These are phyloP conservation scores for Tachypleus tridentatus DNA, from an alignment of 1,140 invertebrate species.

Conservation along the genomic window DNA sequence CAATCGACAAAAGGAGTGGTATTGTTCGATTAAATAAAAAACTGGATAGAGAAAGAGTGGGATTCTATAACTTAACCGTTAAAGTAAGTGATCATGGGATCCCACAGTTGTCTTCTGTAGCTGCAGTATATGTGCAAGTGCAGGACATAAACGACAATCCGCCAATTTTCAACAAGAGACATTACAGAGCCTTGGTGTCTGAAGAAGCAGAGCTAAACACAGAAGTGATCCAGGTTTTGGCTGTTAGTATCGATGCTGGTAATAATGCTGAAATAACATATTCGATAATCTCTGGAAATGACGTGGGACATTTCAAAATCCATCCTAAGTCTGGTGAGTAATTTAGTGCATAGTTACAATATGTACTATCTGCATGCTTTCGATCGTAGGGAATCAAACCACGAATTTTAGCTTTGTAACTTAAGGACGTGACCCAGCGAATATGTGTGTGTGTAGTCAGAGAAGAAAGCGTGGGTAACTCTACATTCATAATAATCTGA, in stretches of 20 bases:
- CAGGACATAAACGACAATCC: constrained; percentile 82
- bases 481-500: no score
- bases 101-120: constrained; percentile 57
- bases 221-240: constrained; percentile 66
- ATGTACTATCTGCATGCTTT: no score
- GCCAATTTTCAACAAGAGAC: constrained; percentile 53
- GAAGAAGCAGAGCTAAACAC: constrained; percentile 58
- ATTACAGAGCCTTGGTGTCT: constrained; percentile 55
- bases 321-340: constrained; percentile 41
- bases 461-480: no score
- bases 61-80: constrained; percentile 67
- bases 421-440: no score
- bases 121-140: constrained; percentile 48
- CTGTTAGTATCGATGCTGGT: constrained; percentile 68
- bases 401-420: no score
- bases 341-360: background rate
- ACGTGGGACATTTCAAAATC: constrained; percentile 13
- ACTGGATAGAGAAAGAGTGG: constrained; percentile 70
- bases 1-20: constrained; percentile 36
- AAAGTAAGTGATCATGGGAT: constrained; percentile 63
- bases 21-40: constrained; percentile 66
- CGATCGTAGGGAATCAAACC: no score
- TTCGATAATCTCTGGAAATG: constrained; percentile 39
- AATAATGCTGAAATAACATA: constrained; percentile 69
- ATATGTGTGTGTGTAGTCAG: no score